A percentile compares a stretch with the other conserved stretches of the same genome.
phyloP scores from a whole-genome alignment of 2,113 vertebrate genomes.

The Indicator maculatus region DNA sequence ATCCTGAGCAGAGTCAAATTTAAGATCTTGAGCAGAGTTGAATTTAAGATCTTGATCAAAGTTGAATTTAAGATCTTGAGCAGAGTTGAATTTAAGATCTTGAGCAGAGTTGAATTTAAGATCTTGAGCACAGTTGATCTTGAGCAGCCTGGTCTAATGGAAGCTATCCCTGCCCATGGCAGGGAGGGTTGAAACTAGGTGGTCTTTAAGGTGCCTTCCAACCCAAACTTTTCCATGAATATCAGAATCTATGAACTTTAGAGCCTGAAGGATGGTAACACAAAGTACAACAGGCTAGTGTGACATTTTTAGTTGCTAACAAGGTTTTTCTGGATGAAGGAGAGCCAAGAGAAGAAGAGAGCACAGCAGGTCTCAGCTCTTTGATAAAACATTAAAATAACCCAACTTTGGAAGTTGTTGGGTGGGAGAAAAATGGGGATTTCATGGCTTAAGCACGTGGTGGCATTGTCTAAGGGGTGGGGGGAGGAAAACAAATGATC shows the following conservation, averaged over 20 bases:
- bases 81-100: no score
- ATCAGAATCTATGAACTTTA: not conserved
- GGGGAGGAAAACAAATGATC: not conserved
- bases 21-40: no score
- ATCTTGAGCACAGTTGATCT: no score
- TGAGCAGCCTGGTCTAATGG: no score
- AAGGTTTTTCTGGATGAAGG: constrained; percentile 8
- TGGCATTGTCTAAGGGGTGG: not conserved
- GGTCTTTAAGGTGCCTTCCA: no score
- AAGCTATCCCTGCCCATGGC: no score
- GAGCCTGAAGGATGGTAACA: not conserved
- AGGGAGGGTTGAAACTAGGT: no score
- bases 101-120: no score
- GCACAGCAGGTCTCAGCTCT: not conserved
- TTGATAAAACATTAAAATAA: constrained; percentile 42
- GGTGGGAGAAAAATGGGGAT: not conserved
- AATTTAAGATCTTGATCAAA: no score
- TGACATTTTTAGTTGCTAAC: constrained; percentile 1
- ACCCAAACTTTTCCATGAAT: not conserved
- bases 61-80: no score
- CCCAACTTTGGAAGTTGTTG: not conserved
- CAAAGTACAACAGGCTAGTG: constrained; percentile 20
- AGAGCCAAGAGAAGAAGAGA: not conserved
- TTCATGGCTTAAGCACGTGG: not conserved
- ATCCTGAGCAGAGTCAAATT: no score